phyloP scores from a whole-genome alignment of 2,113 vertebrate species.

The Nannospalax galili region DNA sequence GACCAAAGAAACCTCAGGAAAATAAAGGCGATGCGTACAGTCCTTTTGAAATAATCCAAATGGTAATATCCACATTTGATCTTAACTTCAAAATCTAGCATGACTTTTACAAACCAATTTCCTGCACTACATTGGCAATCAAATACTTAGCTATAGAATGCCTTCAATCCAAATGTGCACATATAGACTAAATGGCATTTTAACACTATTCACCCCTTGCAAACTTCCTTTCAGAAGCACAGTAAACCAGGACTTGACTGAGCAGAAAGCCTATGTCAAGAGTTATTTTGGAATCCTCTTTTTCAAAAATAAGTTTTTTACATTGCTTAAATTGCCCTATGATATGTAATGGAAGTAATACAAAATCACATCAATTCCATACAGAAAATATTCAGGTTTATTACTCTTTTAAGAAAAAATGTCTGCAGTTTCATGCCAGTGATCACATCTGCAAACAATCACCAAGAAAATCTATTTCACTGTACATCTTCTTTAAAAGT shows the following conservation, averaged over 20 bases:
- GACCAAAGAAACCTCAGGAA: neutral
- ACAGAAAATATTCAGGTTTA: slow-evolving; percentile 58
- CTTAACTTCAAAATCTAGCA: slow-evolving; percentile 61
- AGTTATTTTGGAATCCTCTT: slow-evolving; percentile 47
- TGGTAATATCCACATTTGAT: slow-evolving; percentile 54
- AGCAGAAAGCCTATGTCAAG: slow-evolving; percentile 50
- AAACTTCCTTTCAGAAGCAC: slow-evolving; percentile 55
- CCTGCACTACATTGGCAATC: slow-evolving; percentile 59
- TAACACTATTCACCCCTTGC: neutral
- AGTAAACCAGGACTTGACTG: slow-evolving; percentile 23
- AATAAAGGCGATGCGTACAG: neutral
- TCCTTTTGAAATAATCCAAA: slow-evolving; percentile 61
- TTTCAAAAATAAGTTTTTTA: slow-evolving; percentile 72
- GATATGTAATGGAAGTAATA: slow-evolving; percentile 71
- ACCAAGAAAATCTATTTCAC: slow-evolving; percentile 55
- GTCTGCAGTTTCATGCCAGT: slow-evolving; percentile 42
- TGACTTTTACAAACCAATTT: slow-evolving; percentile 72
- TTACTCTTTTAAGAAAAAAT: slow-evolving; percentile 55
- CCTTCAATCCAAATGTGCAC: slow-evolving; percentile 71
- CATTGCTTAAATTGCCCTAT: slow-evolving; percentile 51
- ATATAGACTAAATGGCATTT: slow-evolving; percentile 61
- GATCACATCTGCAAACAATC: slow-evolving; percentile 60
- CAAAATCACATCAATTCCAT: slow-evolving; percentile 61
- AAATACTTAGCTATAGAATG: slow-evolving; percentile 59
- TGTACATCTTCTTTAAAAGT: neutral